Evolutionary conservation across 2,888 invertebrate species (phyloP), one percentile per base, ranked within the genome.

Genomic region (Chaitophorus viminalis): DNA sequence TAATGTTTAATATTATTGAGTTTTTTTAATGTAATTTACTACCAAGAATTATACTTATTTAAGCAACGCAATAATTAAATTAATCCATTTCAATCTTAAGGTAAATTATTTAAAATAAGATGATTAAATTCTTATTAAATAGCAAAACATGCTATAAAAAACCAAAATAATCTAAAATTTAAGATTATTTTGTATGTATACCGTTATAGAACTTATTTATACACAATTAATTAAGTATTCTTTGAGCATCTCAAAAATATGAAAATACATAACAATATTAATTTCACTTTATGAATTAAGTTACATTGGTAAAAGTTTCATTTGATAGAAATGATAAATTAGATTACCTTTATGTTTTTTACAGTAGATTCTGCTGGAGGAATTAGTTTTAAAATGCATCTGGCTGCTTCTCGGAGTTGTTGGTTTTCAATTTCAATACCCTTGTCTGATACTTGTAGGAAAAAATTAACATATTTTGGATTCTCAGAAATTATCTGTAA

Each of bases 381-480:
- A 92, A 97, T 95, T 89, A 96, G 93, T 91, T 95, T 95, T 75
- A 97, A 93, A 39, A 97, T 93, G 88, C 94, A 93, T 90, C 96
- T 94, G 2, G 96, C 96, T 74, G 96, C 96, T 91, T 98, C 98
- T 72, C 97, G 94, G 89, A 99, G 92, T 88, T 94, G 94, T 31
- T 95, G 94, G 91, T 96, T 95, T 90, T 95, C 94, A 90, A 97
- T 93, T 85, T 94, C 94, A 91, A 97, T 96, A 76, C 98, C 98
- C 90, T 97, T 92, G 91, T 97, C 97, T 90, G 97, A 96, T 90
- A 98, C 92, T 91, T 97, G 96, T 91, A 96, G 93, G 91, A 96
- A 95, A 91, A 96, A 97, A 89, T 95, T 94, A 68, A 94, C 93
- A 91, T 96, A 95, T 91, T 95, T 94, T 74, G 94, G 93, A 90